Evolutionary conservation across 2,888 invertebrate genomes (phyloP).

Genomic region (Drosophila koepferae): DNA sequence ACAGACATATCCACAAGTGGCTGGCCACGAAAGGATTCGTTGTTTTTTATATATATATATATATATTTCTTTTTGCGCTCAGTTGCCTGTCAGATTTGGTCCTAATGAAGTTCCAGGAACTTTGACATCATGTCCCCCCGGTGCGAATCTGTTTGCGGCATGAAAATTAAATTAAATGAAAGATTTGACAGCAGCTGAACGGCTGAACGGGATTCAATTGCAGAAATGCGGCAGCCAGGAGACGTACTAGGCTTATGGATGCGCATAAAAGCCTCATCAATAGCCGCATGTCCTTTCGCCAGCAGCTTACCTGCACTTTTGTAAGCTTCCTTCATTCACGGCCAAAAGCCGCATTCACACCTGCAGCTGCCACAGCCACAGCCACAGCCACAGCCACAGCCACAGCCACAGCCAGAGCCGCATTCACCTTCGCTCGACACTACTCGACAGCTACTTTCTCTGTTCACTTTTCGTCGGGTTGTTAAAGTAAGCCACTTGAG

Average conservation of each 20-base stretch:
- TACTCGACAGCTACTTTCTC: constrained; percentile 24
- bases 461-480: constrained; percentile 47
- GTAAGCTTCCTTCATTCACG: constrained; percentile 34
- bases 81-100: constrained; percentile 67
- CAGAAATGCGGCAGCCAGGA: constrained; percentile 19
- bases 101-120: constrained; percentile 71
- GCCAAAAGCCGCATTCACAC: constrained; percentile 25
- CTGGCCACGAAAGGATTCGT: constrained; percentile 50
- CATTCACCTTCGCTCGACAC: constrained; percentile 16
- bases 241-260: constrained; percentile 16
- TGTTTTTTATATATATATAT: neutral
- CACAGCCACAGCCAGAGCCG: neutral
- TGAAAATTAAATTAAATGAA: constrained; percentile 61
- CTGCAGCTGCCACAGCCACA: neutral
- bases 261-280: constrained; percentile 50
- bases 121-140: constrained; percentile 54
- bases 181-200: constrained; percentile 32
- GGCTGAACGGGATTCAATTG: constrained; percentile 7
- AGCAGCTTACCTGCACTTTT: constrained; percentile 33
- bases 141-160: constrained; percentile 28
- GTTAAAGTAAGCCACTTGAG: constrained; percentile 68
- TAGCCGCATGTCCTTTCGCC: constrained; percentile 25
- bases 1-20: constrained; percentile 70
- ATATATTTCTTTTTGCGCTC: constrained; percentile 24
- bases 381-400: neutral